Evolutionary conservation across 23 tunicate genomes (phyloP).

Genomic region (Clavelina lepadiformis): DNA sequence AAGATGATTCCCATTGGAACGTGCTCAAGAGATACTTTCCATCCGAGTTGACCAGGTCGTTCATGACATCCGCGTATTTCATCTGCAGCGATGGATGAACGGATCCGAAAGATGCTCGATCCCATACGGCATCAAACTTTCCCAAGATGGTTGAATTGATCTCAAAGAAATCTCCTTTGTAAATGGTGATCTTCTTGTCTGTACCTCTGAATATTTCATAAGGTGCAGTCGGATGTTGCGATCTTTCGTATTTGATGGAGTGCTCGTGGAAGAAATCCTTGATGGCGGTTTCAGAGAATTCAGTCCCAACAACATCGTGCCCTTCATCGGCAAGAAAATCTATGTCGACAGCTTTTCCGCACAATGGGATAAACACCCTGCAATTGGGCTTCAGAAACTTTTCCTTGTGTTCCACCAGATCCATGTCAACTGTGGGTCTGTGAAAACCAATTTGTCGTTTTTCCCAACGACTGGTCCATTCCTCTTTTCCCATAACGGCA

Average conservation of each 20-base stretch:
- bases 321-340: slow-evolving; percentile 61
- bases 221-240: background rate
- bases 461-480: slow-evolving; percentile 3
- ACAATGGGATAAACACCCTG: slow-evolving; percentile 51
- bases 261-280: slow-evolving; percentile 43
- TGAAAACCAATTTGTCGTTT: background rate
- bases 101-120: slow-evolving; percentile 52
- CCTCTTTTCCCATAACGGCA: too few relatives aligned
- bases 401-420: background rate
- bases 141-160: slow-evolving; percentile 24
- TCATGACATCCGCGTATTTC: slow-evolving; percentile 28
- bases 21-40: slow-evolving; percentile 23
- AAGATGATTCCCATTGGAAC: too few relatives aligned
- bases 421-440: background rate
- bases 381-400: background rate
- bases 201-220: slow-evolving; percentile 24
- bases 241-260: background rate
- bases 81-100: slow-evolving; percentile 19
- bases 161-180: slow-evolving; percentile 61
- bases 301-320: slow-evolving; percentile 71
- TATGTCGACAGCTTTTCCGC: slow-evolving; percentile 85
- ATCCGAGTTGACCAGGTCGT: slow-evolving; percentile 11
- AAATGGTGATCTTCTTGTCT: slow-evolving; percentile 43
- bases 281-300: slow-evolving; percentile 51
- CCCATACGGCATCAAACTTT: slow-evolving; percentile 73